phyloP scores from a whole-genome alignment of 2,888 invertebrate species.

The Ametastegia equiseti region DNA sequence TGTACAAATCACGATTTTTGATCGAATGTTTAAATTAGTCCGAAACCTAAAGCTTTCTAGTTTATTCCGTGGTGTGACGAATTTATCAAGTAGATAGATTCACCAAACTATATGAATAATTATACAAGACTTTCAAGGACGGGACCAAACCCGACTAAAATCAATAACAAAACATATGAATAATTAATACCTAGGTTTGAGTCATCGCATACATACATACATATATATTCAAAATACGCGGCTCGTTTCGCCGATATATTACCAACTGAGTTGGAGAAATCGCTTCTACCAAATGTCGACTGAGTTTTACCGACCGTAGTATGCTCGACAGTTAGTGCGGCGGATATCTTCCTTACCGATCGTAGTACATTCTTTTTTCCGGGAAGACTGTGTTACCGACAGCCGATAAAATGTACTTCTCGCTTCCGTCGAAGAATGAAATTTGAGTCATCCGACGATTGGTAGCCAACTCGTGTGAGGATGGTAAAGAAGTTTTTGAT shows the following conservation, averaged over 20 bases:
- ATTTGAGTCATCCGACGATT: not conserved
- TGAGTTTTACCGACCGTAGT: not conserved
- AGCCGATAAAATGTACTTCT: not conserved
- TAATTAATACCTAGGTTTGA: constrained; percentile 8
- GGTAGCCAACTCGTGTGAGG: not conserved
- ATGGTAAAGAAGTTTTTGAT: not conserved
- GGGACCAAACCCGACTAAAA: not conserved
- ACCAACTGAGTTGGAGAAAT: not conserved
- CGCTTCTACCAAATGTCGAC: not conserved
- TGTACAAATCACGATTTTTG: not conserved
- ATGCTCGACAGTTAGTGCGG: not conserved
- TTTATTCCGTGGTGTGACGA: not conserved
- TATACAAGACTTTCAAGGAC: constrained; percentile 16
- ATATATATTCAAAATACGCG: not conserved
- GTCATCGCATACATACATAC: too few relatives aligned
- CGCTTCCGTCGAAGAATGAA: not conserved
- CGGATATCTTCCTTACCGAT: not conserved
- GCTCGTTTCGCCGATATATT: not conserved
- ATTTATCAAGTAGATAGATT: not conserved
- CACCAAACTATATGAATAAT: constrained; percentile 1
- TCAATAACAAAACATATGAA: constrained; percentile 4
- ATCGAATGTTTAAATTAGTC: not conserved
- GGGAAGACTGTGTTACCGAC: constrained; percentile 15
- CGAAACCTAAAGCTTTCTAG: not conserved
- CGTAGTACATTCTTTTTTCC: not conserved